A percentile compares a stretch with the other conserved stretches of the same genome.
phyloP scores from a whole-genome alignment of 2,797 vertebrate species.

The Spinibarbus caldwelli region DNA sequence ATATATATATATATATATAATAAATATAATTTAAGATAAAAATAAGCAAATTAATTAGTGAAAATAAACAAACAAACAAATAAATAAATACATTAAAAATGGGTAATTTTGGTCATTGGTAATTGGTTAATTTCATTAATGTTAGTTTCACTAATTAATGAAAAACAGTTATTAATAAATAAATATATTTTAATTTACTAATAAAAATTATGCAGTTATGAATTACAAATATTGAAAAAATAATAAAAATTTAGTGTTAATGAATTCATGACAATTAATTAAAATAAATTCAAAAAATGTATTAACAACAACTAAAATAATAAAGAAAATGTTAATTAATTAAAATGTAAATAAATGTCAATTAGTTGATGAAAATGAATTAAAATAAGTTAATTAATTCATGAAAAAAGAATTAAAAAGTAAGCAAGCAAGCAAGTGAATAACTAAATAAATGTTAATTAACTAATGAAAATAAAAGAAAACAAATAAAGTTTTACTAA shows the following conservation, averaged over 20 bases:
- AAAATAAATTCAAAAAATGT: background rate
- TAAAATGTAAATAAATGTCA: background rate
- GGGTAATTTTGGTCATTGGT: too few relatives aligned
- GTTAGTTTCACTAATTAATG: too few relatives aligned
- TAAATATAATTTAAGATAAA: too few relatives aligned
- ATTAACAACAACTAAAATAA: background rate
- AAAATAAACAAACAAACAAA: too few relatives aligned
- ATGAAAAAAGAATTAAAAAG: background rate
- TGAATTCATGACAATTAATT: background rate
- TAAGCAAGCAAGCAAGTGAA: too few relatives aligned
- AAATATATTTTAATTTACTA: background rate
- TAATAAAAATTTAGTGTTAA: background rate
- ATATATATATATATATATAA: too few relatives aligned
- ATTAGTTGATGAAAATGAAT: background rate
- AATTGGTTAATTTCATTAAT: too few relatives aligned
- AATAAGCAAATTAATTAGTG: too few relatives aligned
- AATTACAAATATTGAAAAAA: background rate
- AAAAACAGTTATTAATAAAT: background rate
- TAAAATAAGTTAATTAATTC: background rate
- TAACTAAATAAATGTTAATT: background rate
- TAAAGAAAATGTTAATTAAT: background rate
- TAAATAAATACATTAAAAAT: too few relatives aligned
- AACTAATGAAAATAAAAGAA: background rate
- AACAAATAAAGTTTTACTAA: background rate
- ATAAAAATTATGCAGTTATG: background rate